Evolutionary conservation across 2,113 vertebrate genomes (phyloP).

Genomic region (Illadopsis cleaveri): DNA sequence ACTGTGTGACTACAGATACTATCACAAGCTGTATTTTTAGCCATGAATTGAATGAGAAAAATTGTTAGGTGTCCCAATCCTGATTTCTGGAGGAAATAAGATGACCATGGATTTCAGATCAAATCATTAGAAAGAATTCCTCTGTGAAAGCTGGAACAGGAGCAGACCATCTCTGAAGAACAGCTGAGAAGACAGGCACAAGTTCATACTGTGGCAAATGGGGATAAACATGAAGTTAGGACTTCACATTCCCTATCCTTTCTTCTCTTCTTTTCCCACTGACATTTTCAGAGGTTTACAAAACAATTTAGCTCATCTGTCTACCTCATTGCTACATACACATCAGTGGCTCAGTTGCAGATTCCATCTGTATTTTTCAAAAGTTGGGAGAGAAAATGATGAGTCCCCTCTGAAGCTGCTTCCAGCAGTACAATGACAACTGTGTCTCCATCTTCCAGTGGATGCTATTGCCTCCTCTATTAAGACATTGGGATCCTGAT

Average conservation of each 20-base stretch:
- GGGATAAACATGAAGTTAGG: neutral
- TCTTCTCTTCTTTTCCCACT: neutral
- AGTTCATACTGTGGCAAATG: neutral
- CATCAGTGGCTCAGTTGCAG: neutral
- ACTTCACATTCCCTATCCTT: neutral
- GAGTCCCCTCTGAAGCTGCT: neutral
- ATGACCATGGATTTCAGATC: neutral
- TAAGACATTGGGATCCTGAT: neutral
- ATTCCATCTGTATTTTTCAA: neutral
- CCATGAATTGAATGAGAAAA: neutral
- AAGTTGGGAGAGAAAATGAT: neutral
- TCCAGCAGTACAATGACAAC: neutral
- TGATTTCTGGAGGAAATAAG: neutral
- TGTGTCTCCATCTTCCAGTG: neutral
- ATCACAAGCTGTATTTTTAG: neutral
- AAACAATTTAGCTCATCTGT: neutral
- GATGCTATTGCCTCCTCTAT: neutral
- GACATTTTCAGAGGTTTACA: neutral
- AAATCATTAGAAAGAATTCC: neutral
- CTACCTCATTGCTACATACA: neutral
- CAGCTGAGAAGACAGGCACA: neutral
- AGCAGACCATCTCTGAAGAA: neutral
- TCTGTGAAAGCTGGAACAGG: neutral
- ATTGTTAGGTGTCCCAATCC: neutral
- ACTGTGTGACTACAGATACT: neutral